Base-by-base conservation (phyloP, 2,797 vertebrate genomes). In the Vultur gryphus region DNA sequence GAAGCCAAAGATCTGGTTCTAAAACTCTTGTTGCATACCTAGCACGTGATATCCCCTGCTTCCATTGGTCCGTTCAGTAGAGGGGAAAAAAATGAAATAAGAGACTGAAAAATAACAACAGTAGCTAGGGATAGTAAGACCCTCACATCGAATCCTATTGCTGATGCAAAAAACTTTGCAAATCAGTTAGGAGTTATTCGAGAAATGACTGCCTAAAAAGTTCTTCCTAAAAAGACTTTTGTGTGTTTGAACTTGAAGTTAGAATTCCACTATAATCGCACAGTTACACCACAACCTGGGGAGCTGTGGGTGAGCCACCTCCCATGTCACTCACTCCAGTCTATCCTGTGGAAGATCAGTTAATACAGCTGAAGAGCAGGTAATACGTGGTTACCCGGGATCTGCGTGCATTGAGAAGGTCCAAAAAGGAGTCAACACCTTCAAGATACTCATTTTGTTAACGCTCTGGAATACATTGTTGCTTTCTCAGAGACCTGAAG, bases 31-130 rank as follows among this genome's bases (percentile, higher is more conserved):
- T 10, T 26, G 64, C 48, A 41, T 10, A 55, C 43, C 29, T 18
- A 49, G 26, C n/a, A 49, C 0, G 0, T 2, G 12, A 33, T 7
- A 55, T 8, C 17, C 23, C 46, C 39, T 14, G 18, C 20, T 72
- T 61, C 48, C 25, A 17, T 8, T 37, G 15, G 12, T 29, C 59
- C 0, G 1, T 7, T 3, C 71, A n/a, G 11, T 17, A 28, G 7
- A 64, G 10, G 49, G 37, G 14, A 5, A 20, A 17, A 29, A 28
- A 41, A 24, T 6, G 0, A 82, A 79, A 35, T 6, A 73, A 58
- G 29, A 46, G 26, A 33, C 26, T 52, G 23, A 57, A 85, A 85
- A 85, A 29, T 35, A 77, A 67, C 39, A 70, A 49, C 21, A 51
- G n/a, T 16, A 44, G 18, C 9, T 19, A 35, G 10, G 25, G 25